Evolutionary conservation across 64 coral and sea anemone genomes (phyloP), one percentile per base, ranked within the genome.

Genomic region (Astreopora myriophthalma): DNA sequence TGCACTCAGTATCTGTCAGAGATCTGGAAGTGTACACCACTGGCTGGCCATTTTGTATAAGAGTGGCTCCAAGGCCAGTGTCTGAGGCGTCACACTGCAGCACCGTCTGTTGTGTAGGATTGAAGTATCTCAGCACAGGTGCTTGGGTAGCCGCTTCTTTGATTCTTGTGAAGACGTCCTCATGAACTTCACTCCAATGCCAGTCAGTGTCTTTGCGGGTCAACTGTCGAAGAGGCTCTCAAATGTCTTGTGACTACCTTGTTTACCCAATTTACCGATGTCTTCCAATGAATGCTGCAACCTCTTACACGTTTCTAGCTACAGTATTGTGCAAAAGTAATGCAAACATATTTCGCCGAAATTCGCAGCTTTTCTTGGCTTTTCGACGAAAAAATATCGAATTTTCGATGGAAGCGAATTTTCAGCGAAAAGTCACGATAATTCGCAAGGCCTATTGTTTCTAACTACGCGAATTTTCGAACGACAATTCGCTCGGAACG

Each of bases 241-340:
- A n/a, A n/a, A n/a, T n/a, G n/a, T 85, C 30, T 61, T 8, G 89
- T 91, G 9, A 91, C 77, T 20, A 91, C 31, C 10, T 91, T 66
- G 48, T 3, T 84, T 7, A 91, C 76, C 4, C 89, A 2, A 32
- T 91, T 80, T 1, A 83, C 62, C 11, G 87, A 92, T 19, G 64
- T 71, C 30, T 83, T 85, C 79, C 89, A 92, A 61, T 85, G 89
- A 55, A 92, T 35, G 19, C 69, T 83, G 48, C 78, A 85, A 10
- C 89, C 90, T 64, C 80, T 13, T 22, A 92, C n/a, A n/a, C n/a
- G n/a, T n/a, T 55, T 55, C 39, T 24, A 0, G 75, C 27, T 34
- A 80, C n/a, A n/a, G n/a, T n/a, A n/a, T n/a, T n/a, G n/a, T n/a
- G n/a, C n/a, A n/a, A n/a, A n/a, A n/a, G n/a, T n/a, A n/a, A n/a